Base-by-base conservation (phyloP, 2,113 vertebrate genomes). In the Laterallus jamaicensis region DNA sequence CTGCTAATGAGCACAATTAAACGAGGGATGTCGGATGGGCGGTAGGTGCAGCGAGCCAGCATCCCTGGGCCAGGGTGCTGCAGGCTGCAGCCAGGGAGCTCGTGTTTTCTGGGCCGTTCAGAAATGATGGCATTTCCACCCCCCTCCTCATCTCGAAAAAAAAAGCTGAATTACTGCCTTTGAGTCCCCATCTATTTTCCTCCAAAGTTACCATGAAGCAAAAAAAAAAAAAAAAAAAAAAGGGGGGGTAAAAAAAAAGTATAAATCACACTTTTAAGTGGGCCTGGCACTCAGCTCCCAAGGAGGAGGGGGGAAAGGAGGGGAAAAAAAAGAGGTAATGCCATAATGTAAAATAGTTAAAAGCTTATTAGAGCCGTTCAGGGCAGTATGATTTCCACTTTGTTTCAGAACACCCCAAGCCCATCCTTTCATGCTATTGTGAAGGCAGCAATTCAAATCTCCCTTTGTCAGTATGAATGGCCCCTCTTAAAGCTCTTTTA, bases 341-440 rank as follows among this genome's bases (percentile, higher is more conserved):
- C 98, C 97, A 96, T 98, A 98, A 98, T 98, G 98, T 98, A 98
- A 99, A 98, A 98, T 98, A 99, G 98, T 99, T 99, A 99, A 99
- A 99, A 99, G 98, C 99, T 99, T 99, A 98, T 99, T 99, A 99
- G 99, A 98, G 96, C 97, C 96, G 97, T 99, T 99, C 98, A 98
- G 98, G 98, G 98, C 98, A 98, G 98, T 98, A 98, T 98, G 99
- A 99, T 99, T 98, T 98, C 98, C 98, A 99, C 98, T 99, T 99
- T 99, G 98, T 99, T 98, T 98, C 98, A 97, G 97, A 98, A 98
- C 97, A 98, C 98, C 98, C 98, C 97, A 97, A 98, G 98, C 98
- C 98, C 98, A 97, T 98, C 98, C 99, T 99, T 99, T 99, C 98
- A 99, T 98, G 99, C 98, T 98, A 99, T 99, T 99, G 98, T 99